Evolutionary conservation across 2,113 vertebrate genomes (phyloP), one percentile per base, ranked within the genome.

Genomic region (Illadopsis cleaveri): DNA sequence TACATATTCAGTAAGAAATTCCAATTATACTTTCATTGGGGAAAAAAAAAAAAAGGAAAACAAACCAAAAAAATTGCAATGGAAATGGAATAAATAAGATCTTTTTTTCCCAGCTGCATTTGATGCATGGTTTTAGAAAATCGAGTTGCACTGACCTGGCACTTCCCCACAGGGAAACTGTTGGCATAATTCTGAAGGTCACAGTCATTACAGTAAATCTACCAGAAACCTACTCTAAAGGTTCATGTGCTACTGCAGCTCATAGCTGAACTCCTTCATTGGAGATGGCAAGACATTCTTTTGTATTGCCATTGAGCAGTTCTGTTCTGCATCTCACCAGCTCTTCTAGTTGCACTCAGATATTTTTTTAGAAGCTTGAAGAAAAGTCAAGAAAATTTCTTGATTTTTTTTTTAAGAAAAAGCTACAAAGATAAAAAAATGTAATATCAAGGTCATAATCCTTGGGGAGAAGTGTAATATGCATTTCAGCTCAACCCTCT

Each of bases 171-270:
- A 82, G 96, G 93, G 93, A 96, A 85, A 95, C 94, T 90, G 92
- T 91, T 94, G 86, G 60, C 86, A 90, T 96, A 70, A 92, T 94
- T 96, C 89, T 94, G 96, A 97, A 96, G 94, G 95, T 97, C 95
- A 91, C 22, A 51, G 91, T 95, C 96, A 96, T 96, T 97, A 96
- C 68, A 93, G 85, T 88, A 95, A 75, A 90, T 95, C 84, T 94
- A 88, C 61, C 48, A 95, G 96, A 94, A 96, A 97, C 77, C 94
- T 90, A 94, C 71, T 95, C 90, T 95, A 96, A 95, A 97, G 94
- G 87, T 83, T 97, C 87, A 27, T 83, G 40, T 95, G 73, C 71
- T 90, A 25, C 4, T 86, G 82, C 37, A 90, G 87, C 85, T 91
- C 48, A 53, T 64, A 86, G 35, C 60, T 78, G 79, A 97, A 68